A percentile compares a stretch with the other conserved stretches of the same genome.
phyloP scores from a whole-genome alignment of 2,113 vertebrate species.

The Rhinoptilus africanus region DNA sequence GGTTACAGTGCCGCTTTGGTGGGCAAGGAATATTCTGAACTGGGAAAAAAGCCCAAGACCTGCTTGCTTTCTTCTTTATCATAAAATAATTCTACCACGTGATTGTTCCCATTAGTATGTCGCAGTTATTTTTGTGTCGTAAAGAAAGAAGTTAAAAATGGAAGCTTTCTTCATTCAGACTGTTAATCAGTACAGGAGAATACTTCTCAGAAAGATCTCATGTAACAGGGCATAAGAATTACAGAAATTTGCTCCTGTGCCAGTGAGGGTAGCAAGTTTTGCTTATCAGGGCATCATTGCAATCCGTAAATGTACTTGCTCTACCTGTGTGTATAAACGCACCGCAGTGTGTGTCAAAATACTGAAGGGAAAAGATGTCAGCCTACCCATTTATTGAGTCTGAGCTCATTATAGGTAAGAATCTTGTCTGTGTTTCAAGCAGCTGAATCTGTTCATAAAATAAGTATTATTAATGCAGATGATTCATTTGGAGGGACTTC shows the following conservation, averaged over 20 bases:
- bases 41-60: slow-evolving; percentile 9
- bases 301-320: background rate
- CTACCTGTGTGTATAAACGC: background rate
- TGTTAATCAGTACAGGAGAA: slow-evolving; percentile 58
- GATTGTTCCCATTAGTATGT: slow-evolving; percentile 31
- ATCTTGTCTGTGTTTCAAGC: background rate
- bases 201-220: slow-evolving; percentile 46
- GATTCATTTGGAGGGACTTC: background rate
- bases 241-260: background rate
- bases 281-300: background rate
- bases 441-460: background rate
- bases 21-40: background rate
- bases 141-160: slow-evolving; percentile 54
- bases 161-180: slow-evolving; percentile 54
- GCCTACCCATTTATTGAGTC: background rate
- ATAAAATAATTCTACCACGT: background rate
- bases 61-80: slow-evolving; percentile 37
- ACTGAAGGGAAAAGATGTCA: background rate
- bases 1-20: background rate
- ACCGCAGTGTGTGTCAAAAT: background rate
- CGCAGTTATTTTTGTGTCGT: slow-evolving; percentile 43
- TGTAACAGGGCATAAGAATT: slow-evolving; percentile 14
- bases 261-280: background rate
- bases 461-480: background rate
- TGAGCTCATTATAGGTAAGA: background rate